These are phyloP conservation scores for Ispidina picta DNA, from an alignment of 2,797 vertebrate genomes.

Conservation along the genomic window DNA sequence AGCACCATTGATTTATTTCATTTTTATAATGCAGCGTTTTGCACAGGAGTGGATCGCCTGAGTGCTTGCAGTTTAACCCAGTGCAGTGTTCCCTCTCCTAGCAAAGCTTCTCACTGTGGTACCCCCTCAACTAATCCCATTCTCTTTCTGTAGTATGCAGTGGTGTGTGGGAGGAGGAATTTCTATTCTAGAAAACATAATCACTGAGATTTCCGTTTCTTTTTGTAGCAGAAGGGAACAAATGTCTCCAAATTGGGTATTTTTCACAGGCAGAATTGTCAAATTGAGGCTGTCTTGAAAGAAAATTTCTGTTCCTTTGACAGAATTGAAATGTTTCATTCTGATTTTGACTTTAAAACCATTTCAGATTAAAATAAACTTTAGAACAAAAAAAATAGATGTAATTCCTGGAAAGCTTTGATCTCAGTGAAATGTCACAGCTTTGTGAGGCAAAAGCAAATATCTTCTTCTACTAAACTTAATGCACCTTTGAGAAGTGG, in stretches of 20 bases:
- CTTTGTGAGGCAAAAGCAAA: background rate
- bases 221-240: background rate
- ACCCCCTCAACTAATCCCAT: background rate
- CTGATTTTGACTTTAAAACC: background rate
- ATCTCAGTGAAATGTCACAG: background rate
- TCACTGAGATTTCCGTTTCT: conserved; percentile 1
- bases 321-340: background rate
- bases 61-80: background rate
- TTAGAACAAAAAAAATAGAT: background rate
- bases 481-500: background rate
- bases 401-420: background rate
- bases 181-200: background rate
- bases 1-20: background rate
- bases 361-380: background rate
- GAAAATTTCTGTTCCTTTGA: background rate
- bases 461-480: background rate
- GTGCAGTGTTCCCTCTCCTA: background rate
- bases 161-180: background rate
- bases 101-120: background rate
- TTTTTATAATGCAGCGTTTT: background rate
- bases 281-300: background rate
- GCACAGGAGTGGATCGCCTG: rapidly evolving
- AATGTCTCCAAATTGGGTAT: background rate
- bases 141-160: background rate
- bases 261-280: conserved; percentile 4